These are phyloP conservation scores for Elaphurus davidianus DNA, from an alignment of 2,113 vertebrate species.

Conservation along the genomic window DNA sequence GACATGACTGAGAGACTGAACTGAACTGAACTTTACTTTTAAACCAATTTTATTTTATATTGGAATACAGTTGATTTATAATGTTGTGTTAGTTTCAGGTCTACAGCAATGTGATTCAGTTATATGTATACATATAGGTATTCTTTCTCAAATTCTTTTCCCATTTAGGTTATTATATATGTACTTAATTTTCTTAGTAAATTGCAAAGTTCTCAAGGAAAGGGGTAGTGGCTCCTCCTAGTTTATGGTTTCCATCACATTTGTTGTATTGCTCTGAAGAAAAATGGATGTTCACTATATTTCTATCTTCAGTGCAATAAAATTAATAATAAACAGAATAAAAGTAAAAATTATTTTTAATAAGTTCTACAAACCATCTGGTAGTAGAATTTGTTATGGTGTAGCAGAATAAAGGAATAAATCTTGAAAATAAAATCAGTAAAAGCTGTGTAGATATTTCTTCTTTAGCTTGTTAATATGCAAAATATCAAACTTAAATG, in stretches of 20 bases:
- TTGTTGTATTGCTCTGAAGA: not conserved
- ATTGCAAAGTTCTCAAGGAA: not conserved
- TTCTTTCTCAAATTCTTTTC: not conserved
- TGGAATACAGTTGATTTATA: not conserved
- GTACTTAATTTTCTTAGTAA: not conserved
- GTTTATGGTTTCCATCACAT: not conserved
- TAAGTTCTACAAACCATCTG: not conserved
- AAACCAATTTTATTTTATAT: not conserved
- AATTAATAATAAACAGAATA: slow-evolving; percentile 25
- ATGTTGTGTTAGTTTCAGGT: not conserved
- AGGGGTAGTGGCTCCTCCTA: not conserved
- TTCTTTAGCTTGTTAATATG: not conserved
- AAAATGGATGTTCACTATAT: not conserved
- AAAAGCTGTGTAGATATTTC: not conserved
- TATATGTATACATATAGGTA: not conserved
- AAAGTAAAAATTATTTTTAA: not conserved
- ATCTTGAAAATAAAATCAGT: not conserved
- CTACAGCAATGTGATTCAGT: not conserved
- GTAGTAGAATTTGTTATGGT: not conserved
- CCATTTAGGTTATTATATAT: not conserved
- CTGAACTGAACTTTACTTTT: not conserved
- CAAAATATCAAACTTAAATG: not conserved
- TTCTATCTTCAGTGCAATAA: not conserved
- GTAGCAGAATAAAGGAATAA: not conserved
- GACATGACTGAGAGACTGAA: no score